phyloP scores from a whole-genome alignment of 2,113 vertebrate species.

The Salvelinus namaycush region DNA sequence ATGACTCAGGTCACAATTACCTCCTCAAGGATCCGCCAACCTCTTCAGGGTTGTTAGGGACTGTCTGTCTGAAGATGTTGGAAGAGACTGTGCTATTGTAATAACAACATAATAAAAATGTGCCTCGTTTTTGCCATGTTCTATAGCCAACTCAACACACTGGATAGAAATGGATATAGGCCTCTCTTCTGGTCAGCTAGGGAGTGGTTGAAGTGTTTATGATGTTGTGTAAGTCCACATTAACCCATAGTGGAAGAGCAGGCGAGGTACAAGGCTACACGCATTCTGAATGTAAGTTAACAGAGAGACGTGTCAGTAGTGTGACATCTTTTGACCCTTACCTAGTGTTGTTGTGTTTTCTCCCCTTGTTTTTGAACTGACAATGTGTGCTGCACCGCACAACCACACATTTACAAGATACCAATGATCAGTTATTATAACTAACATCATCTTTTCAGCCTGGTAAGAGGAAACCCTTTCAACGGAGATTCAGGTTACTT shows the following conservation, averaged over 20 bases:
- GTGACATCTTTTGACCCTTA: too few species aligned
- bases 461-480: background rate
- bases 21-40: background rate
- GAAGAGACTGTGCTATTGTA: too few species aligned
- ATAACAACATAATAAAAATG: too few species aligned
- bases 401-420: too few species aligned
- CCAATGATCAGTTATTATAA: background rate
- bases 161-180: background rate
- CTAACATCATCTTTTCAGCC: background rate
- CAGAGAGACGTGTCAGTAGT: too few species aligned
- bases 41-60: conserved; percentile 20
- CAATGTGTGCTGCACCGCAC: too few species aligned
- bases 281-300: too few species aligned
- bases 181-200: background rate
- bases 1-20: conserved; percentile 52
- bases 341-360: too few species aligned
- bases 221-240: background rate
- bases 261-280: background rate
- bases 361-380: too few species aligned
- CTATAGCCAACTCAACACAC: too few species aligned
- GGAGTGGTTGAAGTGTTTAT: background rate
- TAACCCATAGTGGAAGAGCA: background rate
- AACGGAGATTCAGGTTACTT: background rate
- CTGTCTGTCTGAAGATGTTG: conserved; percentile 35
- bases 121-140: too few species aligned